phyloP scores from a whole-genome alignment of 2,797 vertebrate genomes.

The Poeciliopsis paucimaculata region DNA sequence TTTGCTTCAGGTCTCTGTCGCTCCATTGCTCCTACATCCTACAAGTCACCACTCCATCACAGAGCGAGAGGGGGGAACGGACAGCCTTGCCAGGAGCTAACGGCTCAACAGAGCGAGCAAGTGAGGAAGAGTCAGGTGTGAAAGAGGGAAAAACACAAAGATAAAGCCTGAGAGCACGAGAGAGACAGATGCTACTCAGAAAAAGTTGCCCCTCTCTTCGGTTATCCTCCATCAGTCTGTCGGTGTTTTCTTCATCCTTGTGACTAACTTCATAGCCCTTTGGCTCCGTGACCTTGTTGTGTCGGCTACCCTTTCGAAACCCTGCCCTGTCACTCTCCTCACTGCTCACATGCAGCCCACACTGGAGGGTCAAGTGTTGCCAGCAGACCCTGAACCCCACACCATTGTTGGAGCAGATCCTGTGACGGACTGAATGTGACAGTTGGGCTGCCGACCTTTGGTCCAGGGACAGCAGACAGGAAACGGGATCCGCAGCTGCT shows the following conservation, averaged over 20 bases:
- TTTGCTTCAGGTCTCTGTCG: slow-evolving; percentile 53
- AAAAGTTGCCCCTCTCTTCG: slow-evolving; percentile 51
- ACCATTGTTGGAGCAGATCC: slow-evolving; percentile 61
- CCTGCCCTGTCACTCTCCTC: slow-evolving; percentile 59
- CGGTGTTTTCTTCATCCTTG: slow-evolving; percentile 60
- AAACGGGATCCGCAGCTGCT: slow-evolving; percentile 31
- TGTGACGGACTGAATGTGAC: slow-evolving; percentile 72
- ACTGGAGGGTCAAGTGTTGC: slow-evolving; percentile 49
- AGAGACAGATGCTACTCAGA: slow-evolving; percentile 39
- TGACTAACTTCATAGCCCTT: slow-evolving; percentile 68
- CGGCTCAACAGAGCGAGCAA: slow-evolving; percentile 69
- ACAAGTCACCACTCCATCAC: slow-evolving; percentile 73
- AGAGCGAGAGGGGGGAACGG: slow-evolving; percentile 75
- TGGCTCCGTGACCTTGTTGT: slow-evolving; percentile 66
- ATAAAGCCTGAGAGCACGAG: slow-evolving; percentile 38
- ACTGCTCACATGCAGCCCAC: slow-evolving; percentile 41
- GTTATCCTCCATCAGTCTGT: slow-evolving; percentile 68
- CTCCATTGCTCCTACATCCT: slow-evolving; percentile 67
- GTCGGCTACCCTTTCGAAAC: slow-evolving; percentile 60
- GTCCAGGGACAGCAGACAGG: slow-evolving; percentile 45
- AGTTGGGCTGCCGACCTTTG: slow-evolving; percentile 73
- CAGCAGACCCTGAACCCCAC: slow-evolving; percentile 70
- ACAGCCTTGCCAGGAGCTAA: slow-evolving; percentile 70
- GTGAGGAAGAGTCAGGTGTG: slow-evolving; percentile 50
- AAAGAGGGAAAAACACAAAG: slow-evolving; percentile 36